A percentile compares a stretch with the other conserved stretches of the same genome.
Conservation (phyloP, 2,888 invertebrate species). For the Spisula subtruncata region DNA sequence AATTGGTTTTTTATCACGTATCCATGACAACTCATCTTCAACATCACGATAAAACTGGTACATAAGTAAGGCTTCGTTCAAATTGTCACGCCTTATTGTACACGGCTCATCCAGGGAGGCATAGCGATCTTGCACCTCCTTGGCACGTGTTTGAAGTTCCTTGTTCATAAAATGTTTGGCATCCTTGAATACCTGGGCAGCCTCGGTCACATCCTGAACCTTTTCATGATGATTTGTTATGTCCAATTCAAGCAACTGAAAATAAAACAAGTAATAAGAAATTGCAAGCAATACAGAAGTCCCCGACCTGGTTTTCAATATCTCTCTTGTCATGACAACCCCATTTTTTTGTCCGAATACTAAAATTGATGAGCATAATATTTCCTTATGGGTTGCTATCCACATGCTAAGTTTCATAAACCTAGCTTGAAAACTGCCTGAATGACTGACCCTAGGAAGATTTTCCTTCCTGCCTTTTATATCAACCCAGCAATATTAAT, state of each 20-base stretch:
- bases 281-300: no score
- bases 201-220: slow-evolving; percentile 91
- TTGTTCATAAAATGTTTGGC: slow-evolving; percentile 96
- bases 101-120: slow-evolving; percentile 95
- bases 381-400: no score
- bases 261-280: no score
- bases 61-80: slow-evolving; percentile 95
- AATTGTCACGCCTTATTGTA: slow-evolving; percentile 95
- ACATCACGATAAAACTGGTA: slow-evolving; percentile 97
- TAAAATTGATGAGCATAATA: no score
- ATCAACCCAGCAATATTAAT: no score
- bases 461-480: no score
- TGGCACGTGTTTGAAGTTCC: slow-evolving; percentile 93
- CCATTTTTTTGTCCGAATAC: no score
- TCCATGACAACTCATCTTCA: slow-evolving; percentile 97
- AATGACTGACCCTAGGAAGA: no score
- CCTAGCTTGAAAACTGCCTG: no score
- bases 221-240: slow-evolving; percentile 94
- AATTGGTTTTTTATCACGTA: slow-evolving; percentile 92
- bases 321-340: no score
- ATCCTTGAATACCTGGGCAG: slow-evolving; percentile 93
- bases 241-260: slow-evolving; percentile 93
- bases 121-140: slow-evolving; percentile 85
- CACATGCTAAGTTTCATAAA: no score
- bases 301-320: no score